Base-by-base conservation (phyloP, 2,797 vertebrate species). In the Hylomyscus alleni region DNA sequence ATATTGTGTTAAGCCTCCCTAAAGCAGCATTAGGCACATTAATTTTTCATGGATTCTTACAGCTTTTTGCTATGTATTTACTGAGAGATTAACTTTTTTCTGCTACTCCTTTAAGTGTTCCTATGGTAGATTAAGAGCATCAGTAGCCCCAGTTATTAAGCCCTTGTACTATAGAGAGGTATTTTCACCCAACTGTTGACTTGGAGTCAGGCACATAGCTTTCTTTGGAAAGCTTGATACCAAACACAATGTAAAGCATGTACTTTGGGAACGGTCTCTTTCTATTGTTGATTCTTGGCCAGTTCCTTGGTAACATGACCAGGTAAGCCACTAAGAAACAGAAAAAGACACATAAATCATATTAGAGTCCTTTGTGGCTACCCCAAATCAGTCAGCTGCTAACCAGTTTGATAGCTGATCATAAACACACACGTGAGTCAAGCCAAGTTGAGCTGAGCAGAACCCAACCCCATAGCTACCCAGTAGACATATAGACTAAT, bases 81-180 rank as follows among this genome's bases (percentile, higher is more conserved):
- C 91, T 90, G 82, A 93, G 65, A 80, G n/a, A 72, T 84, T 96
- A 56, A 72, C 75, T 94, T 85, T 91, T 77, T 80, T 94, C 52
- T 94, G 52, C 37, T n/a, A 72, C 1, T 47, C 10, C 22, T 44
- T 60, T 67, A 77, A 87, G 22, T 82, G 91, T 95, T 91, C 78
- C 15, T 87, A 4, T 78, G 56, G 2, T 88, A 58, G 54, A 83
- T 47, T 58, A 91, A 83, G 22, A 93, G 22, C 17, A 93, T 58
- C 69, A 26, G 29, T 77, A 58, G 69, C 26, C 29, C 3, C 20
- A 12, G n/a, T 60, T 92, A 62, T 62, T 92, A 73, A 29, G 76
- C 13, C 11, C 29, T 4, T 88, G 17, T 29, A 7, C 2, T 82
- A 13, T 89, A 29, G 15, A 93, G 37, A 26, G 44, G 6, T 47